These are phyloP conservation scores for Lerema accius DNA, from an alignment of 1,140 invertebrate species.

Conservation along the genomic window DNA sequence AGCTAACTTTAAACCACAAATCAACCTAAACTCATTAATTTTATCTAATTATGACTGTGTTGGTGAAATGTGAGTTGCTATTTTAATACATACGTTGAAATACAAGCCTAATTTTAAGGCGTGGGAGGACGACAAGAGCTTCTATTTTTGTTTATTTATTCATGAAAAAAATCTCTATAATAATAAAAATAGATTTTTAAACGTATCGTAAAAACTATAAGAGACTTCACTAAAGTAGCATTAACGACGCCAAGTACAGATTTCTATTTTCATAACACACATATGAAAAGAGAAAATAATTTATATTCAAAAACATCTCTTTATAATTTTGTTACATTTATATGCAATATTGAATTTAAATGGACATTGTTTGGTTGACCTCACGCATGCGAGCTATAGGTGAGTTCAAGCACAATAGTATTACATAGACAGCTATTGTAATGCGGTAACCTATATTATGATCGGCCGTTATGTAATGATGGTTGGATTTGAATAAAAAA, in stretches of 20 bases:
- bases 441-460: slow-evolving; percentile 42
- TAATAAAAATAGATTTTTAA: not conserved
- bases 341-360: slow-evolving; percentile 17
- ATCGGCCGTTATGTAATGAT: slow-evolving; percentile 62
- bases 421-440: slow-evolving; percentile 32
- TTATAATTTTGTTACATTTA: slow-evolving; percentile 9
- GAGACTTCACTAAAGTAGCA: not conserved
- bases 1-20: too few relatives aligned
- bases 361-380: slow-evolving; percentile 15
- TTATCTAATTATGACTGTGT: too few relatives aligned
- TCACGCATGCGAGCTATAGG: slow-evolving; percentile 21
- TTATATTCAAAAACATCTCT: not conserved
- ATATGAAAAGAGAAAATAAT: not conserved
- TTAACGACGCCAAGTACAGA: not conserved
- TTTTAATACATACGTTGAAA: too few relatives aligned
- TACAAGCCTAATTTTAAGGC: too few relatives aligned
- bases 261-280: not conserved
- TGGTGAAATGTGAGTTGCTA: too few relatives aligned
- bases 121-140: not conserved
- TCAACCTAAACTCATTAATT: too few relatives aligned
- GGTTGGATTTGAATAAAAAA: slow-evolving; percentile 78
- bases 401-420: slow-evolving; percentile 30
- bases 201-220: not conserved
- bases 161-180: not conserved
- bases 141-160: not conserved